Base-by-base conservation (phyloP, 2,797 vertebrate species). In the Brotula barbata region DNA sequence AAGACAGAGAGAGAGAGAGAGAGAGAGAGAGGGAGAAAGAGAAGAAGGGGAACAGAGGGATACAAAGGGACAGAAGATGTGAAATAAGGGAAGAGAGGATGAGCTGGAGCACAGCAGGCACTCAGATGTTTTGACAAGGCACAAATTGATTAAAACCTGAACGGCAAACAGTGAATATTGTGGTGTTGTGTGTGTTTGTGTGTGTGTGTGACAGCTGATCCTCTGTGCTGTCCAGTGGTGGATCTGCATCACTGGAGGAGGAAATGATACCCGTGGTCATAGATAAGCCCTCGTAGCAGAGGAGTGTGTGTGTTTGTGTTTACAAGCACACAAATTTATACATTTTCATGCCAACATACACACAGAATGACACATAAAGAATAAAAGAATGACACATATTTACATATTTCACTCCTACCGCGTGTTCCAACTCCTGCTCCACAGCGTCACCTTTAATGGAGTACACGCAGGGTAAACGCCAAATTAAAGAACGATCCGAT, bases 101-200 rank as follows among this genome's bases (percentile, higher is more conserved):
- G 69, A 56, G 34, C 2, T 17, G 31, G 68, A 6, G 40, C 50
- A 64, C 28, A 22, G 46, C 44, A 19, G 50, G 56, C 28, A 49
- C 43, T 80, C 58, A 65, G 52, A 79, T 72, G 64, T 68, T 83
- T 72, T 77, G 61, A 76, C 73, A 79, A 20, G 36, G 48, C 1
- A 17, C 64, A 59, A 79, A 84, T 81, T 23, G 50, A 85, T 84
- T 64, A 51, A 57, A 68, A 67, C 66, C 76, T 36, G 37, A 77
- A 70, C 48, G 75, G 64, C 68, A 68, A 66, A 64, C 55, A 43
- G 31, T 58, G n/a, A 75, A 52, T 15, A 58, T 40, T 19, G 21
- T 16, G 19, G 4, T 15, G 60, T 40, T 19, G 21, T 16, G 19
- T 8, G 8, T 28, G 25, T 28, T 4, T 28, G 25, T 28, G 25